Percentiles rank a stretch among this genome's conserved stretches.
Conservation (phyloP, 2,797 vertebrate species). For the Onychomys arenicola region DNA sequence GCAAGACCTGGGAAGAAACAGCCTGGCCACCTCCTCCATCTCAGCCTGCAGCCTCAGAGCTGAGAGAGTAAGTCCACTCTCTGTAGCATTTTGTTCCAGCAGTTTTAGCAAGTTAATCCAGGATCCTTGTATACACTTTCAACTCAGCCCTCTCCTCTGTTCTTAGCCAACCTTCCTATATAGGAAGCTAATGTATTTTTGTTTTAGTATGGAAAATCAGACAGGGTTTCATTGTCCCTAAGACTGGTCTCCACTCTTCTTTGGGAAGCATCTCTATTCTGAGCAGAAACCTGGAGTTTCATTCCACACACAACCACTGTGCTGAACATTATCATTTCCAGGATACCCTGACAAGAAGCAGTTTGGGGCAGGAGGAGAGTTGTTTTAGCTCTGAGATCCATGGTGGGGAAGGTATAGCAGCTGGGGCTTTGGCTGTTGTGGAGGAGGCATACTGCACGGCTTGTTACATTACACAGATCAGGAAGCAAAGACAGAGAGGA, state of each 20-base stretch:
- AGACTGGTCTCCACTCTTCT: background rate
- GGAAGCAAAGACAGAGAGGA: background rate
- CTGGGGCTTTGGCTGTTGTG: background rate
- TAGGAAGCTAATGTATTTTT: background rate
- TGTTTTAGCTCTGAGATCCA: background rate
- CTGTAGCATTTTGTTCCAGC: background rate
- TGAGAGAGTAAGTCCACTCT: too few species aligned
- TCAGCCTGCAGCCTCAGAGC: background rate
- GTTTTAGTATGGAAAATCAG: background rate
- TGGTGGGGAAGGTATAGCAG: background rate
- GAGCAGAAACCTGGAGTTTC: rapidly evolving
- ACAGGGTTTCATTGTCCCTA: rapidly evolving
- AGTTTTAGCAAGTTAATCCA: background rate
- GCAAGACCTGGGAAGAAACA: background rate
- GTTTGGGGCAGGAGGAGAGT: background rate
- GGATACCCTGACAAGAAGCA: background rate
- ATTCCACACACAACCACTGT: background rate
- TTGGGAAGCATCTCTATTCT: rapidly evolving
- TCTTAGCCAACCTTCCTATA: background rate
- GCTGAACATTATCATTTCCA: background rate
- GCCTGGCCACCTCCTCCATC: too few species aligned
- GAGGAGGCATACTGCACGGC: background rate
- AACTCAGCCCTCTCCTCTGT: too few species aligned
- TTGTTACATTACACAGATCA: background rate
- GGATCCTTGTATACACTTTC: background rate